Evolutionary conservation across 2,113 vertebrate species (phyloP), one percentile per base, ranked within the genome.

Genomic region (Plecturocebus donacophilus): DNA sequence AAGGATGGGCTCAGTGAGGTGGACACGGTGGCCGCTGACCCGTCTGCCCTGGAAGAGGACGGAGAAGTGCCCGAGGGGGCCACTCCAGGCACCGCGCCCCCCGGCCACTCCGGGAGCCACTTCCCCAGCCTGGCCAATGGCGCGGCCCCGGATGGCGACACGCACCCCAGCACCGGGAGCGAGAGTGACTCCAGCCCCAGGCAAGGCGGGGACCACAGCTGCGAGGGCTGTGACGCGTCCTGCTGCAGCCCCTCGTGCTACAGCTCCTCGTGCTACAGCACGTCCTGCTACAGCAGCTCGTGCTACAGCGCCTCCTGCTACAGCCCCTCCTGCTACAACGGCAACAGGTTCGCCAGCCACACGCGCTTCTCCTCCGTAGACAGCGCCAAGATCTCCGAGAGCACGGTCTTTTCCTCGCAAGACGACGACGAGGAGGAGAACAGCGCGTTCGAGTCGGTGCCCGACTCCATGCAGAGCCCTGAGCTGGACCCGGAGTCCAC

Each of bases 401-500:
- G 99, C 99, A 99, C 99, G 0, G 99, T 99, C 83, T 99, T 99
- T 97, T 99, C 99, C 97, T 99, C 99, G 0, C 99, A 99, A 96
- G 99, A 99, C 52, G 99, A 99, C 47, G 99, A 99, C 0, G 99
- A 99, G 2, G 99, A 99, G 73, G 99, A 99, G 97, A 99, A 99
- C 98, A 99, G 99, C 66, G 99, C 99, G 47, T 99, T 99, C 80
- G 99, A 99, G 98, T 99, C 99, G 0, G 98, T 99, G 52, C 99
- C 99, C 0, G 99, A 99, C 91, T 98, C 97, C 0, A 97, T 98
- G 38, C 99, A 98, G 97, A 99, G 99, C 94, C 99, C 99, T 0
- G 99, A 99, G 91, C 97, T 99, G 98, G 99, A 99, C 92, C 98
- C 98, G 79, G 99, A 99, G 95, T 91, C 95, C 79, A 97, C 88